Evolutionary conservation across 2,797 vertebrate genomes (phyloP).

Genomic region (Melanotaenia nigrans): DNA sequence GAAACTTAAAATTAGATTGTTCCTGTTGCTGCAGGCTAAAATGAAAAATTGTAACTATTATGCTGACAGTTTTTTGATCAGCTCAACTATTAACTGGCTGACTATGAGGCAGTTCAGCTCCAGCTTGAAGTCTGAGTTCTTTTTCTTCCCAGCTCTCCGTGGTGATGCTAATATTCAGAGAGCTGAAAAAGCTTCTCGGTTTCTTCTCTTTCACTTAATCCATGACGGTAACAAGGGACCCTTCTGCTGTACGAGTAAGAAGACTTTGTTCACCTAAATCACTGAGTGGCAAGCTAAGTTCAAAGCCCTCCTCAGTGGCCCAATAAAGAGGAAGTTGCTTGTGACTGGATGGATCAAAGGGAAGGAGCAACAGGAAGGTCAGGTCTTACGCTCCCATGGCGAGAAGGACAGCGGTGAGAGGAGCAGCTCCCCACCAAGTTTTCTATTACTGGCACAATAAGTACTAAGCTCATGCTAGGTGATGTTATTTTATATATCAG

Average conservation of each 20-base stretch:
- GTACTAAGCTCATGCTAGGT: slow-evolving; percentile 32
- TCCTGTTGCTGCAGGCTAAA: slow-evolving; percentile 30
- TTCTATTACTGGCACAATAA: slow-evolving; percentile 57
- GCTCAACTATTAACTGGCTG: slow-evolving; percentile 49
- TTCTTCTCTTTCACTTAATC: slow-evolving; percentile 62
- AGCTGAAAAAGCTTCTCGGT: slow-evolving; percentile 46
- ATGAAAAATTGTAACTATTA: slow-evolving; percentile 37
- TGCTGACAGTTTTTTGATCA: slow-evolving; percentile 38
- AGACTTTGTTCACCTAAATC: slow-evolving; percentile 69
- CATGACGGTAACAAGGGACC: slow-evolving; percentile 56
- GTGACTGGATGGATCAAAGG: slow-evolving; percentile 81
- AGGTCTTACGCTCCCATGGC: slow-evolving; percentile 70
- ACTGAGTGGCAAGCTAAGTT: slow-evolving; percentile 73
- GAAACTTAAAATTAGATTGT: slow-evolving; percentile 30
- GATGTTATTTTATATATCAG: slow-evolving; percentile 37
- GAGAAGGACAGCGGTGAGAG: slow-evolving; percentile 44
- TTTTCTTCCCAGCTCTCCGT: slow-evolving; percentile 26
- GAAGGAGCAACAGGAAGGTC: slow-evolving; percentile 75
- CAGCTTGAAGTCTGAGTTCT: slow-evolving; percentile 30
- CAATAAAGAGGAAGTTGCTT: slow-evolving; percentile 74
- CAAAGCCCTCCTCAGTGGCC: slow-evolving; percentile 78
- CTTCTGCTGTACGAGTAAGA: slow-evolving; percentile 55
- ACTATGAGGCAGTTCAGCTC: slow-evolving; percentile 18
- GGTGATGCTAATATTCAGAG: slow-evolving; percentile 32
- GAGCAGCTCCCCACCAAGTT: slow-evolving; percentile 63